Percentiles rank a stretch among this genome's conserved stretches.
Conservation (phyloP, 2,888 invertebrate genomes). For the Lochmaea crataegi region DNA sequence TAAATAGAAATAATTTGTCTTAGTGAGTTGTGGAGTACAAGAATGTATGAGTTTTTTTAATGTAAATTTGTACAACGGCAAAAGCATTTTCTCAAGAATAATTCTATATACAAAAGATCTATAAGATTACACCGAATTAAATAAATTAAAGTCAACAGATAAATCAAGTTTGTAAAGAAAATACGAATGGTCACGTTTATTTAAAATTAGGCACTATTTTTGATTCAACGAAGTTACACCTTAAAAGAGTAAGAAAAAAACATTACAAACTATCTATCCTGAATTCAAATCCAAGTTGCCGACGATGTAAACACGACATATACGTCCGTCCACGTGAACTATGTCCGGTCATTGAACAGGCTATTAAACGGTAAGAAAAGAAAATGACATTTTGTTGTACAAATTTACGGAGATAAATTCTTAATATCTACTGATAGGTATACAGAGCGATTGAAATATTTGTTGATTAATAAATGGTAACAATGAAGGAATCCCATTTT, state of each 20-base stretch:
- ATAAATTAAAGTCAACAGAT: neutral
- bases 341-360: too few species aligned
- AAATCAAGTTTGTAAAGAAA: neutral
- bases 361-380: neutral
- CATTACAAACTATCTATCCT: too few species aligned
- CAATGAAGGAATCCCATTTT: conserved; percentile 41
- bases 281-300: too few species aligned
- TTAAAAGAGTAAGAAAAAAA: too few species aligned
- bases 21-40: conserved; percentile 42
- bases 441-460: conserved; percentile 42
- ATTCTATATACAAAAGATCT: conserved; percentile 16
- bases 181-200: too few species aligned
- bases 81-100: neutral
- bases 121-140: neutral
- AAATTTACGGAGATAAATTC: conserved; percentile 25
- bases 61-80: conserved; percentile 20
- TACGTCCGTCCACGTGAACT: too few species aligned
- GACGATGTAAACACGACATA: too few species aligned
- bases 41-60: conserved; percentile 37
- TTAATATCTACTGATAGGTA: conserved; percentile 36
- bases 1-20: conserved; percentile 21
- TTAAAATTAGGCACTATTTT: too few species aligned
- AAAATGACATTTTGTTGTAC: neutral
- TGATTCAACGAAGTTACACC: too few species aligned
- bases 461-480: conserved; percentile 44